Evolutionary conservation across 2,113 vertebrate genomes (phyloP).

Genomic region (Notechis scutatus): DNA sequence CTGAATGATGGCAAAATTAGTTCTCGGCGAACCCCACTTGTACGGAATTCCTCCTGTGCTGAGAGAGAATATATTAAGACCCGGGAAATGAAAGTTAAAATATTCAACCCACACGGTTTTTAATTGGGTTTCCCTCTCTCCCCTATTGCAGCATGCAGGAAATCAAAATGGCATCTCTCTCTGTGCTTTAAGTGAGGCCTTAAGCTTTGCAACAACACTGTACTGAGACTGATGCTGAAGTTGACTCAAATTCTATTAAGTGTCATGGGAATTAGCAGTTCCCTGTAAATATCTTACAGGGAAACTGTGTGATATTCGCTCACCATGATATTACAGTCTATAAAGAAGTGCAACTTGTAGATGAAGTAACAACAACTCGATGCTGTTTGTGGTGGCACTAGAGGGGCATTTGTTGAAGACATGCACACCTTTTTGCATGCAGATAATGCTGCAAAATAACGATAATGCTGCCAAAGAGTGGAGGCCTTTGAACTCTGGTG

Average conservation of each 20-base stretch:
- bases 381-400: neutral
- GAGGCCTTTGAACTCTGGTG: too few relatives aligned
- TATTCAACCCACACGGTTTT: neutral
- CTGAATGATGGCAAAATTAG: constrained; percentile 1
- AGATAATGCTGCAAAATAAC: neutral
- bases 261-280: neutral
- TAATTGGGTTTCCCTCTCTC: neutral
- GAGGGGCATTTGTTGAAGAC: neutral
- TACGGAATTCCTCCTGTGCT: neutral
- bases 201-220: neutral
- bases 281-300: neutral
- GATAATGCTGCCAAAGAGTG: too few relatives aligned
- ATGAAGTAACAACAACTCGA: neutral
- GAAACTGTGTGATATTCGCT: neutral
- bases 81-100: neutral
- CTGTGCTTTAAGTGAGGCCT: neutral
- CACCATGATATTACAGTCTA: neutral
- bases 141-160: neutral
- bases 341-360: neutral
- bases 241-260: neutral
- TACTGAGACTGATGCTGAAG: neutral
- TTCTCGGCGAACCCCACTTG: neutral
- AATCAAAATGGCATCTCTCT: neutral
- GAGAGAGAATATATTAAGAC: neutral
- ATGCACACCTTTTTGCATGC: neutral